Conservation (phyloP, 2,113 vertebrate species). For the Albula glossodonta region DNA sequence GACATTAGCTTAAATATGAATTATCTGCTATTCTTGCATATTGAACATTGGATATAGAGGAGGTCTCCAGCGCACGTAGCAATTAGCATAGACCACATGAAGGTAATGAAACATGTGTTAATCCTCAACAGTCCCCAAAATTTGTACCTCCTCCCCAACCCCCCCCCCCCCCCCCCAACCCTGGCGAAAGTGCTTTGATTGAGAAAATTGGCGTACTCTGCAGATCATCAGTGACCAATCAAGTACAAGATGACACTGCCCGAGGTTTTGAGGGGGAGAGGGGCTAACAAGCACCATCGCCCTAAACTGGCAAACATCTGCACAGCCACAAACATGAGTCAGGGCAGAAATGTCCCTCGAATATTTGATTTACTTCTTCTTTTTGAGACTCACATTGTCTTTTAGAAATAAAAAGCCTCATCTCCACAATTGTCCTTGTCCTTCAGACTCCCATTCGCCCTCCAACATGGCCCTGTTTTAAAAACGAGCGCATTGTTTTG, state of each 20-base stretch:
- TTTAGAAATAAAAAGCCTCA: slow-evolving; percentile 21
- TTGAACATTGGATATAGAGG: neutral
- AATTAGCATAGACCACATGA: too few relatives aligned
- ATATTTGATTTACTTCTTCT: slow-evolving; percentile 51
- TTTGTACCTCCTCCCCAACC: neutral
- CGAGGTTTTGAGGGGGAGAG: neutral
- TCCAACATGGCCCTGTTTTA: neutral
- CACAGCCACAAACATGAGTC: neutral
- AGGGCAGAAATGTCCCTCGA: slow-evolving; percentile 23
- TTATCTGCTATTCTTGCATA: too few relatives aligned
- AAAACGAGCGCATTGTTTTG: slow-evolving; percentile 5
- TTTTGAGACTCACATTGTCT: slow-evolving; percentile 44
- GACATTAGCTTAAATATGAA: too few relatives aligned
- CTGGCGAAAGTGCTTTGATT: neutral
- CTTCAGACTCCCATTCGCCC: slow-evolving; percentile 56
- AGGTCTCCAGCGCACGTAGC: neutral
- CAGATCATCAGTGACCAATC: neutral
- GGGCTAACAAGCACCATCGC: neutral
- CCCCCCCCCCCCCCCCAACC: too few relatives aligned
- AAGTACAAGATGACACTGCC: neutral
- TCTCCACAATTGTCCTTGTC: slow-evolving; percentile 40
- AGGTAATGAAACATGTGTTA: too few relatives aligned
- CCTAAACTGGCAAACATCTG: neutral
- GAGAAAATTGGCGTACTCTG: neutral
- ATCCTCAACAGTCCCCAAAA: neutral